Evolutionary conservation across 37 sponge, comb jelly and placozoan species (phyloP).

Genomic region (Spongilla lacustris): DNA sequence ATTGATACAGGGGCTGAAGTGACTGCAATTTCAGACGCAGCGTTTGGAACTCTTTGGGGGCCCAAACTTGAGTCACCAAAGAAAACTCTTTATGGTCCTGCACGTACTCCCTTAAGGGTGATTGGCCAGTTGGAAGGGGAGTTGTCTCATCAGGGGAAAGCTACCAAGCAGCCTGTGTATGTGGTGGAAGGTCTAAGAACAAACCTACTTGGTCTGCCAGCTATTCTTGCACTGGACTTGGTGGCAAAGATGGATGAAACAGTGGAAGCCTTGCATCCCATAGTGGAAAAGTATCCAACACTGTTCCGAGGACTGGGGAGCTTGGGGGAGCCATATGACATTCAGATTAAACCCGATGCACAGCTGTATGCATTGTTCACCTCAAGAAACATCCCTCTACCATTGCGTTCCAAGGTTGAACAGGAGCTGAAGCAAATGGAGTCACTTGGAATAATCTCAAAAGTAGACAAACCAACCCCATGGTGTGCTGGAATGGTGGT

Average conservation of each 20-base stretch:
- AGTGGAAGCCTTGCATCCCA: not conserved
- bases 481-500: constrained; percentile 50
- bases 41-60: not conserved
- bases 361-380: constrained; percentile 27
- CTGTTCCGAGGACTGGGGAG: constrained; percentile 34
- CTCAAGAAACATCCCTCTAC: constrained; percentile 29
- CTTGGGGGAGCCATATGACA: constrained; percentile 8
- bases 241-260: constrained; percentile 15
- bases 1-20: constrained; percentile 38
- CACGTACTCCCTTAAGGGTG: constrained; percentile 2
- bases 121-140: constrained; percentile 14
- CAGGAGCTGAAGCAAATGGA: constrained; percentile 32
- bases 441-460: constrained; percentile 15
- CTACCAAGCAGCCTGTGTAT: constrained; percentile 16
- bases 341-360: constrained; percentile 24
- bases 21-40: constrained; percentile 8
- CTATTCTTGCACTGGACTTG: constrained; percentile 25
- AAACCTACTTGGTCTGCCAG: constrained; percentile 44
- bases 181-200: constrained; percentile 18
- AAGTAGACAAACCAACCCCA: constrained; percentile 31
- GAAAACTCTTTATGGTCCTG: constrained; percentile 37
- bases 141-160: constrained; percentile 10
- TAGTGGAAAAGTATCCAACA: constrained; percentile 16
- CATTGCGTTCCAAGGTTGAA: constrained; percentile 24
- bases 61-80: constrained; percentile 10